Evolutionary conservation across 2,888 invertebrate species (phyloP), one percentile per base, ranked within the genome.

Genomic region (Eupithecia abbreviata): DNA sequence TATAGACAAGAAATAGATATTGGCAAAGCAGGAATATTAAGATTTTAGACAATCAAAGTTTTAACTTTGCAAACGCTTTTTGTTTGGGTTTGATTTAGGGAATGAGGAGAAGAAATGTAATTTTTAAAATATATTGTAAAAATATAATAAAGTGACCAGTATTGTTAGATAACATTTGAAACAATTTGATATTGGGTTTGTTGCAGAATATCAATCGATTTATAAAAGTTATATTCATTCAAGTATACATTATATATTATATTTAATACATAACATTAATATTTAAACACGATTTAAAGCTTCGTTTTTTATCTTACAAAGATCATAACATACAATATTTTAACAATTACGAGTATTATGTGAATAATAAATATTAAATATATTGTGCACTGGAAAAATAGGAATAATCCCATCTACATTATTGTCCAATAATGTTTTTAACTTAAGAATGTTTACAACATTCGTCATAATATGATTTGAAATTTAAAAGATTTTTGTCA

Each of bases 221-320:
- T 67, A 69, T 76, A 71, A 65, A 68, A 55, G 15, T 72, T 76
- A 76, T 76, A 76, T 78, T 72, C 43, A 70, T 78, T 69, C 74
- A 74, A 78, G 74, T 78, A 76, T 78, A 78, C 75, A 74, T 62
- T 6, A 65, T 76, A 75, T 74, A 58, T 72, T 74, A 82, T 82
- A 82, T 79, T 77, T 77, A 80, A 82, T 79, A 78, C 55, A 76
- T 78, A 81, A 81, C 79, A 85, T 87, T 84, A 85, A 87, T 74
- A 88, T 88, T 87, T 92, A 90, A 90, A 91, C 86, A 91, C 93
- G 93, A 93, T 92, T 93, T 94, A 94, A 94, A 94, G 94, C 93
- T 93, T 93, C 85, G 85, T 68, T 62, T 90, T 92, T 80, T 88
- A 89, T 89, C 90, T 92, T 93, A 93, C 82, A 90, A 90, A 87